Base-by-base conservation (phyloP, 2,797 vertebrate species). In the Anniella stebbinsi region DNA sequence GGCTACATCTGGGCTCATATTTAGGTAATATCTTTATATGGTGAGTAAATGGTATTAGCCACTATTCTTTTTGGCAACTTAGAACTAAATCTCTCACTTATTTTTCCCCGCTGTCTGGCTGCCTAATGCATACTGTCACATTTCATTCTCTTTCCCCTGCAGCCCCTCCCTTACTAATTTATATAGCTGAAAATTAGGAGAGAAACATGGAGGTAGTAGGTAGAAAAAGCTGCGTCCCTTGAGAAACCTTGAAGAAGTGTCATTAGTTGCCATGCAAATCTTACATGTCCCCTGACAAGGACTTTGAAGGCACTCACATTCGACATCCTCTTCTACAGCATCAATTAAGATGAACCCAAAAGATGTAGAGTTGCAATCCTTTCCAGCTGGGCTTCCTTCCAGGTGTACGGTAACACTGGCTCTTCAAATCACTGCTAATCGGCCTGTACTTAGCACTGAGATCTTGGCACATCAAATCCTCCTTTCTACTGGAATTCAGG, bases 171-270 rank as follows among this genome's bases (percentile, higher is more conserved):
- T 67, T n/a, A 90, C 80, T 89, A 30, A 54, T 88, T 89, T 91
- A 69, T 86, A 91, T 28, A 81, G 87, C 89, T 67, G 93, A 9
- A 88, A 80, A 91, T 80, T 51, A 75, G 54, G 81, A 92, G 67
- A 81, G 73, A 77, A 89, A 57, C 84, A 82, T 91, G 45, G 54
- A 66, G 69, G 28, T 45, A 30, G 80, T 51, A 41, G 25, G 80
- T 13, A 87, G 54, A 38, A 36, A 84, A 23, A 80, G 82, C 81
- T 91, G 92, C 86, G 73, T 93, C 89, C 76, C 73, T 60, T 0
- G 0, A 91, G 84, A 90, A 3, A 2, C 10, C 88, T 90, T 78
- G 48, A 51, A 60, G 69, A 91, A 82, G 80, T 86, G 90, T 84
- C 18, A 0, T 87, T 72, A 89, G 88, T 0, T 89, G 86, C 87